Conservation (phyloP, 1,140 invertebrate species). For the Pachyrhynchus sulphureomaculatus region DNA sequence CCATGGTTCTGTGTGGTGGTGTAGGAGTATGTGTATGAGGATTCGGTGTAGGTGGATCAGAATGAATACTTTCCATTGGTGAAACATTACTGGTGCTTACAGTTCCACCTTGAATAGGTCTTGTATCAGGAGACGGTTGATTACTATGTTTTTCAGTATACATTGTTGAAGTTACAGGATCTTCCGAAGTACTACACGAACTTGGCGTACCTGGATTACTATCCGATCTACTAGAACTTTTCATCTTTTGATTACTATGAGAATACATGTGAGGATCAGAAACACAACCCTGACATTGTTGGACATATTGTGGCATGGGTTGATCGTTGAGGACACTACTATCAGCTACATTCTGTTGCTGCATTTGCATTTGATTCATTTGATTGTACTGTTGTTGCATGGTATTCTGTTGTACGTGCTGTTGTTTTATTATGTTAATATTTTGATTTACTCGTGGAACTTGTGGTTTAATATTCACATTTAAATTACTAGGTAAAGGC, state of each 20-base stretch:
- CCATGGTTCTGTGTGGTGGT: slow-evolving; percentile 38
- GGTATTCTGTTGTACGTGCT: slow-evolving; percentile 25
- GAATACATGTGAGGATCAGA: slow-evolving; percentile 30
- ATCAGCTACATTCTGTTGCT: slow-evolving; percentile 49
- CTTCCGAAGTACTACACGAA: slow-evolving; percentile 57
- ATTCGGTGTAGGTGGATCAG: slow-evolving; percentile 56
- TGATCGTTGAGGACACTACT: slow-evolving; percentile 57
- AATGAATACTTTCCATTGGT: slow-evolving; percentile 58
- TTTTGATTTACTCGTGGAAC: slow-evolving; percentile 29
- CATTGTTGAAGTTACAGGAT: slow-evolving; percentile 71
- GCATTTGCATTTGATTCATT: slow-evolving; percentile 17
- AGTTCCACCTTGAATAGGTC: slow-evolving; percentile 72
- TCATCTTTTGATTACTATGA: slow-evolving; percentile 34
- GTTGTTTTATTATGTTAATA: slow-evolving; percentile 10
- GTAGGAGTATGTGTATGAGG: slow-evolving; percentile 49
- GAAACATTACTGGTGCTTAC: slow-evolving; percentile 75
- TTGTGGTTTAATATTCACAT: slow-evolving; percentile 40
- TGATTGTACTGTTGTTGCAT: slow-evolving; percentile 33
- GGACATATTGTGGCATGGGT: slow-evolving; percentile 34
- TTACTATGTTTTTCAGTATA: slow-evolving; percentile 60
- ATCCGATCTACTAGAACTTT: slow-evolving; percentile 39
- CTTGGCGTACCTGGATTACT: slow-evolving; percentile 55
- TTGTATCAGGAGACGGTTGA: slow-evolving; percentile 56
- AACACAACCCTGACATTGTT: slow-evolving; percentile 50
- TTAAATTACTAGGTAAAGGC: slow-evolving; percentile 54